These are phyloP conservation scores for Listronotus oregonensis DNA, from an alignment of 1,140 invertebrate genomes.

Conservation along the genomic window DNA sequence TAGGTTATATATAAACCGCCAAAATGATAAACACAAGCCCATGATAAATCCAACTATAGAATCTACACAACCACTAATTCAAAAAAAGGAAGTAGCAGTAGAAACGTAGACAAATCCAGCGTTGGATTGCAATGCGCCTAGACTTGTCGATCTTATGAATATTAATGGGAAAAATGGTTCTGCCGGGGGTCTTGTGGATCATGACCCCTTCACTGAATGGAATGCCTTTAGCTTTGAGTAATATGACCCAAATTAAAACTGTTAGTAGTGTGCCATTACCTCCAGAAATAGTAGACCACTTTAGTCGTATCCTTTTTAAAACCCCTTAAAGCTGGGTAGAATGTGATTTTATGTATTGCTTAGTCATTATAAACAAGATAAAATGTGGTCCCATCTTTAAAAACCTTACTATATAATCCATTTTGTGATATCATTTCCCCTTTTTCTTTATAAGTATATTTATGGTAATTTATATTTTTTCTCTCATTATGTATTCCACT, in stretches of 20 bases:
- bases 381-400: too few relatives aligned
- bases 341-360: neutral
- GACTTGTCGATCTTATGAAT: constrained; percentile 61
- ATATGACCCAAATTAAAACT: constrained; percentile 78
- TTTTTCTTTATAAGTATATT: too few relatives aligned
- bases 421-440: too few relatives aligned
- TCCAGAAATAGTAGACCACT: constrained; percentile 90
- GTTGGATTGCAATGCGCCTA: constrained; percentile 72
- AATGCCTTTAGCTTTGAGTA: constrained; percentile 66
- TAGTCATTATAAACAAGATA: neutral
- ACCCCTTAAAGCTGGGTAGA: neutral
- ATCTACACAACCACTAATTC: constrained; percentile 63
- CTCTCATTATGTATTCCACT: too few relatives aligned
- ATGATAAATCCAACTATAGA: constrained; percentile 44
- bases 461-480: too few relatives aligned
- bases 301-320: constrained; percentile 83
- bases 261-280: constrained; percentile 87
- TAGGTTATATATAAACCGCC: constrained; percentile 9
- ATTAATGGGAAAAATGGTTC: constrained; percentile 65
- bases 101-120: constrained; percentile 72
- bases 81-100: constrained; percentile 69
- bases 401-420: too few relatives aligned
- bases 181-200: constrained; percentile 86
- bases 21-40: constrained; percentile 36
- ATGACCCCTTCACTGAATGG: constrained; percentile 78